phyloP scores from a whole-genome alignment of 2,113 vertebrate genomes.

The Paradisaea rubra region DNA sequence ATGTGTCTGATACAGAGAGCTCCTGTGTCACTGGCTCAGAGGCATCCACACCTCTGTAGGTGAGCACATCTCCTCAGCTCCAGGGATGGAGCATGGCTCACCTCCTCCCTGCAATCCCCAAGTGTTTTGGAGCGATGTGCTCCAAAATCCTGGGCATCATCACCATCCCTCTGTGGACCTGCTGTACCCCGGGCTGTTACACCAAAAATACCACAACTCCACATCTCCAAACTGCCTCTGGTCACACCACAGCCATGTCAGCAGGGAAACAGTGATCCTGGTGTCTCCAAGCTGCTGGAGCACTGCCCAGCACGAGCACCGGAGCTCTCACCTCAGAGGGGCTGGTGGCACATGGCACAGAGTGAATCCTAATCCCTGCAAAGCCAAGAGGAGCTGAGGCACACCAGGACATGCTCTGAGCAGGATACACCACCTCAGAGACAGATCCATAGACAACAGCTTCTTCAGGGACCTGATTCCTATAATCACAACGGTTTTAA shows the following conservation, averaged over 20 bases:
- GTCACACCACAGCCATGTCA: neutral
- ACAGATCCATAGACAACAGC: neutral
- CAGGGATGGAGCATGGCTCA: accelerated
- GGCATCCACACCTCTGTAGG: accelerated
- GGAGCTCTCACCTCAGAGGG: accelerated
- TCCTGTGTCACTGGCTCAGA: neutral
- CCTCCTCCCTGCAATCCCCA: neutral
- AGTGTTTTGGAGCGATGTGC: neutral
- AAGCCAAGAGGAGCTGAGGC: neutral
- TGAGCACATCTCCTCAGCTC: neutral
- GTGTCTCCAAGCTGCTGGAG: neutral
- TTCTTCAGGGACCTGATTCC: neutral
- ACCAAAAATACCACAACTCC: accelerated
- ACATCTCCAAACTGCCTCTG: neutral
- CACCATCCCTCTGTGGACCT: accelerated
- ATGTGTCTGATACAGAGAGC: neutral
- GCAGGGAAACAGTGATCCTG: neutral
- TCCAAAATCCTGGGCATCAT: accelerated
- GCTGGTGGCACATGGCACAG: neutral
- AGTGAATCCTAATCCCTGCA: neutral
- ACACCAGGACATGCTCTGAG: neutral
- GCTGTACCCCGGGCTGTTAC: accelerated
- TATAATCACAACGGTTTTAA: accelerated
- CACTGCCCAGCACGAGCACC: accelerated
- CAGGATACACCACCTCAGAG: neutral